Percentiles rank a stretch among this genome's conserved stretches.
phyloP scores from a whole-genome alignment of 2,888 invertebrate genomes.

The Apamea sordens region DNA sequence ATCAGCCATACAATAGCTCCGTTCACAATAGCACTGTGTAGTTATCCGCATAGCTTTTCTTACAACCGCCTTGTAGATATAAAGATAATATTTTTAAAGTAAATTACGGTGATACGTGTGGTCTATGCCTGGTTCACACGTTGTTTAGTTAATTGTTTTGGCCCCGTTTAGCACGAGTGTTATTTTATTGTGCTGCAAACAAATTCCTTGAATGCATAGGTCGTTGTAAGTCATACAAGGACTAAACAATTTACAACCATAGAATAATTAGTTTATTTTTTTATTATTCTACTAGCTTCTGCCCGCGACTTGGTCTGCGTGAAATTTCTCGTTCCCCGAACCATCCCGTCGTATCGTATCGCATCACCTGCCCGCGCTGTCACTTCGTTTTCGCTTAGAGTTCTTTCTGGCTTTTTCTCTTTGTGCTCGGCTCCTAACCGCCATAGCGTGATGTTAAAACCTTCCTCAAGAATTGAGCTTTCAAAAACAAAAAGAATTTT shows the following conservation, averaged over 20 bases:
- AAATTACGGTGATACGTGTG: conserved; percentile 35
- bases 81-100: conserved; percentile 46
- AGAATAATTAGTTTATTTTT: not conserved
- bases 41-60: conserved; percentile 45
- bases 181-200: not conserved
- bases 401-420: too few species aligned
- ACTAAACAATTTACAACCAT: conserved; percentile 18
- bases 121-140: conserved; percentile 53
- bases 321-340: too few species aligned
- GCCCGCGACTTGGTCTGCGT: too few species aligned
- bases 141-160: conserved; percentile 37
- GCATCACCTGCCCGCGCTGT: too few species aligned
- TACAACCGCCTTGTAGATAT: conserved; percentile 46
- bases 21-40: conserved; percentile 49
- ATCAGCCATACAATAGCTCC: conserved; percentile 47
- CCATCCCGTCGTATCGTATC: too few species aligned
- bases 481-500: too few species aligned
- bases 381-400: too few species aligned
- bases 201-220: conserved; percentile 8
- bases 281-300: too few species aligned
- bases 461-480: too few species aligned
- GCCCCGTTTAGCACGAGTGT: conserved; percentile 35
- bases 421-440: too few species aligned
- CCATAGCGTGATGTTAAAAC: too few species aligned
- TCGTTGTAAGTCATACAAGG: conserved; percentile 13